Conservation (phyloP, 2,888 invertebrate genomes). For the Linnaemya tessellans region DNA sequence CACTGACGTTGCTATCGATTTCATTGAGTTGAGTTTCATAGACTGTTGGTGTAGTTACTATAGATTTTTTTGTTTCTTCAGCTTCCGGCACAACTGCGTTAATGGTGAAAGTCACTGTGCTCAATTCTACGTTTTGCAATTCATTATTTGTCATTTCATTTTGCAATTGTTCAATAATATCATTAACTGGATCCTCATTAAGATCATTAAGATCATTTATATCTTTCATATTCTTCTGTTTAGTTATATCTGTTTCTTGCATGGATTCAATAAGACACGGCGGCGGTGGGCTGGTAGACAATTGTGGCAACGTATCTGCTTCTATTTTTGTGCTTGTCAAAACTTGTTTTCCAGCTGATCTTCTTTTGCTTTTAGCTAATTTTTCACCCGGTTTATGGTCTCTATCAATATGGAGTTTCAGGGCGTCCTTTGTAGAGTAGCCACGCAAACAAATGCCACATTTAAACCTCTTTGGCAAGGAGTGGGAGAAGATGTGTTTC, state of each 20-base stretch:
- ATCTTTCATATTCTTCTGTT: neutral
- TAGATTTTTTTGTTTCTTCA: conserved; percentile 7
- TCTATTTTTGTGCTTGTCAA: conserved; percentile 36
- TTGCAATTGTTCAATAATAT: conserved; percentile 65
- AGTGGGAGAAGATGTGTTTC: conserved; percentile 80
- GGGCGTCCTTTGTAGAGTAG: conserved; percentile 79
- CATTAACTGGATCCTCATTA: conserved; percentile 56
- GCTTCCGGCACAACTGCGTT: neutral
- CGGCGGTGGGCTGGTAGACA: neutral
- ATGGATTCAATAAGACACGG: neutral
- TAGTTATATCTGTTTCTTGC: neutral
- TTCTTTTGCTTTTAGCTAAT: neutral
- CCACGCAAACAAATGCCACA: conserved; percentile 78
- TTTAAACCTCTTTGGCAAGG: conserved; percentile 79
- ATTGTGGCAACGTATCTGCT: conserved; percentile 1
- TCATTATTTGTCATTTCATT: conserved; percentile 43
- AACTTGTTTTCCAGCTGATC: conserved; percentile 5
- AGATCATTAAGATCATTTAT: conserved; percentile 24
- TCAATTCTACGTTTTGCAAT: neutral
- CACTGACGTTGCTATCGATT: conserved; percentile 67
- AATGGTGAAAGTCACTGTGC: conserved; percentile 50
- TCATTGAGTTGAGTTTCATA: neutral
- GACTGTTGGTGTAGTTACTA: neutral
- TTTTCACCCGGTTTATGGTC: conserved; percentile 73
- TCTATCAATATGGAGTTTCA: conserved; percentile 78